Base-by-base conservation (phyloP, 1,140 invertebrate species). In the Chironomus tepperi region DNA sequence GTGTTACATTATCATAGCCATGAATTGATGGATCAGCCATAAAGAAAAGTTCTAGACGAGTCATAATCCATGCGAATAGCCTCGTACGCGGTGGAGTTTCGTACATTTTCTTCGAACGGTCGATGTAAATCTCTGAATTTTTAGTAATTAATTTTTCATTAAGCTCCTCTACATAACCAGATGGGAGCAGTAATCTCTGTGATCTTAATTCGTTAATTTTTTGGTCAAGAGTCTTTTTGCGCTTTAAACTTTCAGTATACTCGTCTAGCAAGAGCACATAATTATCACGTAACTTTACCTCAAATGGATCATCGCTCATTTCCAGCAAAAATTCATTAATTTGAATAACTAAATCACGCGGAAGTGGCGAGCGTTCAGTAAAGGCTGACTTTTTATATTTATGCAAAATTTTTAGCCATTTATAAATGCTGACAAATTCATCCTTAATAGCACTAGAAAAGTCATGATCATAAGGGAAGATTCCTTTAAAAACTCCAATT, bases 241-340 rank as follows among this genome's bases (percentile, higher is more conserved):
- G 84, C 80, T 98, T 97, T 76, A 96, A 86, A 79, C 93, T 96
- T 80, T 99, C 97, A 78, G 94, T 91, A 78, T 96, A 97, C 83
- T 99, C 98, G 81, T 99, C 97, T 79, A 96, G 95, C 19, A 98
- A 80, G 0, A 99, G 84, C 80, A 98, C 96, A 82, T 96, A 98
- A 82, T 98, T 99, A 78, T 98, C 95, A 1, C 96, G 87, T 2
- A 99, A 84, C 79, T 94, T 95, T 0, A 98, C 95, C 85, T 99
- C 97, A 81, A 99, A 99, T 1, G 96, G 96, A 89, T 99, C 97
- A 82, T 99, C 98, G 76, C 91, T 92, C 81, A 99, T 89, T 84
- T 98, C 94, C 75, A 99, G 89, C 3, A 91, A 80, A 80, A 96
- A 90, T 77, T 92, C 91, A 80, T 92, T 91, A 18, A 94, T 93